Evolutionary conservation across 92 coral and sea anemone genomes (phyloP), one percentile per base, ranked within the genome.

Genomic region (Epizoanthus fatuus): DNA sequence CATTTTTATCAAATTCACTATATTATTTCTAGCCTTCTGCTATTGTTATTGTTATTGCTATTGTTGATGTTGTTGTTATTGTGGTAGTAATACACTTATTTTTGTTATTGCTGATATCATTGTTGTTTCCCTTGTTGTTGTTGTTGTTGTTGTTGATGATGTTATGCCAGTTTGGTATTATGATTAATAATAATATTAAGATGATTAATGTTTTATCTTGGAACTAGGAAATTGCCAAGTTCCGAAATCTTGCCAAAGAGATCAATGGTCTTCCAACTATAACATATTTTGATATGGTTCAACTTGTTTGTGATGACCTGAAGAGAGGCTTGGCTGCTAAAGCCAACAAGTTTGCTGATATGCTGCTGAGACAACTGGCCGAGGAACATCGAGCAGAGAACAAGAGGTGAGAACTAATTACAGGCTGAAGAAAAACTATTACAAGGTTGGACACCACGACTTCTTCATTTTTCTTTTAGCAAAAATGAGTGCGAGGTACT

Each of bases 311-410:
- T 89, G 99, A 97, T 75, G 99, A 97, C 74, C 89, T 97, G 60
- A 97, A 97, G 89, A 93, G 99, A 90, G 99, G 99, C 51, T 92
- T 97, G 44, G 98, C 99, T 16, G 87, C 93, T 7, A 97, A 97
- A 62, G 98, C 99, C 16, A 94, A 97, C 88, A 89, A 92, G 83
- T 97, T 95, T 88, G 99, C 99, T 19, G 99, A 97, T 74, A 93
- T 93, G 79, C 92, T 97, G 51, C 89, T 97, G 39, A 96, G 81
- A 58, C 87, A 78, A 84, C 85, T 97, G 58, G 99, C 99, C 37
- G 98, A 92, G 55, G 99, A 97, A 72, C 98, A 94, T 74, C 88
- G 98, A 32, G 80, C 86, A 25, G 98, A 94, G 72, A 94, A 94
- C 91, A 87, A 70, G 69, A 86, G 93, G 92, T 90, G 69, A 53